Evolutionary conservation across 2,797 vertebrate species (phyloP).

Genomic region (Cygnus olor): DNA sequence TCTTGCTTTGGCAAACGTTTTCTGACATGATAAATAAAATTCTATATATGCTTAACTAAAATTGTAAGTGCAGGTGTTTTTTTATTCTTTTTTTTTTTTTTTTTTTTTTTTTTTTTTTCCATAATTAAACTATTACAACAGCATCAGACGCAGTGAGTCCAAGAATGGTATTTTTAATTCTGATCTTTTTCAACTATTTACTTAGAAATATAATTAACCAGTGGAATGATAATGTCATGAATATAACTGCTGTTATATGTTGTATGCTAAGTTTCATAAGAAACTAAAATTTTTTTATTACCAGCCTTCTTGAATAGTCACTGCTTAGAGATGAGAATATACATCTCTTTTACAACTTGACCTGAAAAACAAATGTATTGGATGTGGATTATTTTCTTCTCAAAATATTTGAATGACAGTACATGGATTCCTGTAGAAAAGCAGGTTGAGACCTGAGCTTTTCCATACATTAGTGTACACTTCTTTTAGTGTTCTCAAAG

Average conservation of each 20-base stretch:
- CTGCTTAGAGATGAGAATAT: conserved; percentile 57
- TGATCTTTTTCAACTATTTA: neutral
- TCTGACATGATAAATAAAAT: neutral
- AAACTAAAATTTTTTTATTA: neutral
- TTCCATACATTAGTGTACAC: neutral
- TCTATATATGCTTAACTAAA: neutral
- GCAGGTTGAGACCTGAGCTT: conserved; percentile 57
- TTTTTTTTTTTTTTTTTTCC: neutral
- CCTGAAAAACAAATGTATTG: conserved; percentile 78
- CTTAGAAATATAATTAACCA: neutral
- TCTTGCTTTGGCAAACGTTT: neutral
- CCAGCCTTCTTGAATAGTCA: neutral
- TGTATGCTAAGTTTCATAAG: neutral
- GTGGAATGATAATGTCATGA: neutral
- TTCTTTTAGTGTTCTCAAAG: conserved; percentile 26
- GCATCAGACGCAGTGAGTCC: neutral
- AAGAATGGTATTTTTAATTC: neutral
- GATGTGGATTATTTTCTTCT: conserved; percentile 74
- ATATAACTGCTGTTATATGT: neutral
- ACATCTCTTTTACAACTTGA: conserved; percentile 63
- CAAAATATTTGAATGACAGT: conserved; percentile 75
- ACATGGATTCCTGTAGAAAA: conserved; percentile 69
- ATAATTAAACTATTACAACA: neutral
- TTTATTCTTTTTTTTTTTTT: no score
- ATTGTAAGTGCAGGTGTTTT: neutral